Percentiles rank a stretch among this genome's conserved stretches.
Conservation (phyloP, 2,797 vertebrate genomes). For the Halcyon badia region DNA sequence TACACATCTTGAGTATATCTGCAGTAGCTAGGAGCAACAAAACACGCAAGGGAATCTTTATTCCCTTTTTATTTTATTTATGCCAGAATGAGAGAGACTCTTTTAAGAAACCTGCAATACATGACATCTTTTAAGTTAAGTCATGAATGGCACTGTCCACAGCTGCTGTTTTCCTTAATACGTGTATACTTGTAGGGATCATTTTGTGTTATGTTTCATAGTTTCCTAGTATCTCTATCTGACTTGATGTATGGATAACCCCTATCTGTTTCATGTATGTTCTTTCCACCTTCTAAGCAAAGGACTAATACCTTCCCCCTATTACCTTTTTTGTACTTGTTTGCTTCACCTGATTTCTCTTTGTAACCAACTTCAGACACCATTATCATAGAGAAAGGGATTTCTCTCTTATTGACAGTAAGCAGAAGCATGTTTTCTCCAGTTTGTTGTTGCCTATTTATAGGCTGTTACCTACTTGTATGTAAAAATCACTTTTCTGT, state of each 20-base stretch:
- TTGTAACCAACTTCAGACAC: background rate
- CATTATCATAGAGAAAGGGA: background rate
- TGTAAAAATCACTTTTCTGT: background rate
- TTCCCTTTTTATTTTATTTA: background rate
- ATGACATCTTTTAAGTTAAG: background rate
- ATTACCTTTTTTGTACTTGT: background rate
- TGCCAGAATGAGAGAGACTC: background rate
- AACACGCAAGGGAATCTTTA: background rate
- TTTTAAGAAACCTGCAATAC: background rate
- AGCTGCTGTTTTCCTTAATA: background rate
- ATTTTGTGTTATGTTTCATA: background rate
- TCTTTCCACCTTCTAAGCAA: background rate
- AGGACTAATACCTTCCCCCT: background rate
- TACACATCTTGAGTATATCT: background rate
- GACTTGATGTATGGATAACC: background rate
- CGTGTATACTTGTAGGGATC: background rate
- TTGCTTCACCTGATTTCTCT: background rate
- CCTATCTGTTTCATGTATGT: background rate
- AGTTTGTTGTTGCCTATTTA: background rate
- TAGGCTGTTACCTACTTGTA: background rate
- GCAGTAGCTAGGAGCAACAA: background rate
- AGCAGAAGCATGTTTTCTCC: background rate
- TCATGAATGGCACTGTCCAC: background rate
- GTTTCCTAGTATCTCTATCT: background rate
- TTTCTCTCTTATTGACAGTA: background rate